Base-by-base conservation (phyloP, 1,140 invertebrate species). In the Samia ricini region DNA sequence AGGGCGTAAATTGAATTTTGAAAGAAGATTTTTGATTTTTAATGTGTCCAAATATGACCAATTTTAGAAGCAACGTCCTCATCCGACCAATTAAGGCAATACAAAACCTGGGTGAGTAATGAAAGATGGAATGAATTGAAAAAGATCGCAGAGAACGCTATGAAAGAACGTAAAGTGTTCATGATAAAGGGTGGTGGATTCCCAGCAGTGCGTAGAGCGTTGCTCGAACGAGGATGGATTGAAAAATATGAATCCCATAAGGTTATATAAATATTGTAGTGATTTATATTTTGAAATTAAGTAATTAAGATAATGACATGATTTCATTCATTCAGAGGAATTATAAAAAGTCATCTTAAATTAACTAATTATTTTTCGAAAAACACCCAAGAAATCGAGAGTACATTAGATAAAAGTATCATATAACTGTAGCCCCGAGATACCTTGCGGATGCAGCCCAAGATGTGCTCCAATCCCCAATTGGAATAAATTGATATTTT, bases 181-280 rank as follows among this genome's bases (percentile, higher is more conserved):
- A 86, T 91, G 81, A 91, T 91, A 63, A 91, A 91, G 61, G 88
- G 90, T 1, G 90, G 90, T 48, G 90, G 90, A 3, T 93, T 92
- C 83, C 89, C 91, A 1, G 88, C 91, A 0, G 82, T 93, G 1
- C 80, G 92, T 0, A 77, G 88, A 36, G 92, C 93, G n/a, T 80
- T 94, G 0, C 51, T 92, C 0, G 86, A 92, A 51, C 81, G 93
- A 22, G 93, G 93, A 2, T 94, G 93, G 93, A 79, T 94, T 2
- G 93, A 94, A 71, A 94, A 94, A 80, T 89, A 92, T 68, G 93
- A 94, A 72, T 83, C 91, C 21, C 90, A 91, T 68, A 91, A 91
- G 81, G 84, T 84, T 72, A 22, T 10, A 24, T n/a, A n/a, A n/a
- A n/a, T n/a, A n/a, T n/a, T n/a, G n/a, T n/a, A n/a, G n/a, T n/a